phyloP scores from a whole-genome alignment of 2,797 vertebrate species.

The Danio kyathit region DNA sequence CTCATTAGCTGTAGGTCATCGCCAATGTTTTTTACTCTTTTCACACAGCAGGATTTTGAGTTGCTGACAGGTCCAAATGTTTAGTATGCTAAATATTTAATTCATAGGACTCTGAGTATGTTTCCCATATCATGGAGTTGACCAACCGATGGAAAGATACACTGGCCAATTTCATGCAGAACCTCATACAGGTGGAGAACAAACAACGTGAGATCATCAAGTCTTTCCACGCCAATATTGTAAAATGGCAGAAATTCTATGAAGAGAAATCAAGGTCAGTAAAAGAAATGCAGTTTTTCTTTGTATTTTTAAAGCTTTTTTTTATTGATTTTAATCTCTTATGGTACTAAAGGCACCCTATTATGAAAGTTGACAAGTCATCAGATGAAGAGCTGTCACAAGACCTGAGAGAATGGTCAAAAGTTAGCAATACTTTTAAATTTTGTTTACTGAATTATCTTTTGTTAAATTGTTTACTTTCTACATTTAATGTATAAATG shows the following conservation, averaged over 20 bases:
- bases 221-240: conserved; percentile 69
- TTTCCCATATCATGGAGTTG: conserved; percentile 74
- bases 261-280: conserved; percentile 72
- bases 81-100: too few relatives aligned
- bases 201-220: conserved; percentile 70
- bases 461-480: neutral
- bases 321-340: neutral
- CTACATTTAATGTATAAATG: neutral
- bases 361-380: conserved; percentile 60
- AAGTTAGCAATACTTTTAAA: conserved; percentile 66
- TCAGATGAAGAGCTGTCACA: conserved; percentile 65
- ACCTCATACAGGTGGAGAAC: conserved; percentile 72
- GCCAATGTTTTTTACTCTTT: too few relatives aligned
- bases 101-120: conserved; percentile 81
- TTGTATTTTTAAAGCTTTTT: neutral
- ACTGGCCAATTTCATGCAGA: conserved; percentile 68
- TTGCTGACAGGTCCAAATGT: too few relatives aligned
- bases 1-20: too few relatives aligned
- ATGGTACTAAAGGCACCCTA: conserved; percentile 53
- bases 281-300: neutral
- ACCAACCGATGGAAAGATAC: conserved; percentile 75
- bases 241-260: conserved; percentile 74
- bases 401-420: conserved; percentile 75
- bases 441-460: neutral
- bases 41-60: too few relatives aligned